phyloP scores from a whole-genome alignment of 2,797 vertebrate genomes.

The Todus mexicanus region DNA sequence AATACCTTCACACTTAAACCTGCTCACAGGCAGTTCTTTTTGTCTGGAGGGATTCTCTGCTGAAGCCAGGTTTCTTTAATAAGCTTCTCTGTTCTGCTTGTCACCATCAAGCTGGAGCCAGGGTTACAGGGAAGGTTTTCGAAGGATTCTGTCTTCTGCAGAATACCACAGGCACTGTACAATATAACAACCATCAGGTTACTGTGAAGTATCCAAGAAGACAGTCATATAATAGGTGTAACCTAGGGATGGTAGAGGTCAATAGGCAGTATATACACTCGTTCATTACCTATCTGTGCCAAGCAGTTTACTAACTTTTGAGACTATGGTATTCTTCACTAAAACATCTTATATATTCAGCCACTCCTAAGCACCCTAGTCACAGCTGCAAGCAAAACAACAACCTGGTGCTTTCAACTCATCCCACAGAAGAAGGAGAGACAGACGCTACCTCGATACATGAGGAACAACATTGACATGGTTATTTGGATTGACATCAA shows the following conservation, averaged over 20 bases:
- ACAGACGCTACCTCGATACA: neutral
- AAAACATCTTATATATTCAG: neutral
- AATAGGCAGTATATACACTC: neutral
- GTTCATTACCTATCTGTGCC: neutral
- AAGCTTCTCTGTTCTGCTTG: neutral
- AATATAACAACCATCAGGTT: neutral
- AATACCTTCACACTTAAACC: neutral
- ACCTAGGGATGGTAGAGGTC: neutral
- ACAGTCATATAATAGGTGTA: neutral
- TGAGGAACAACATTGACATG: accelerated
- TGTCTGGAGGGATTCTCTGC: neutral
- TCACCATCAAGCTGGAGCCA: neutral
- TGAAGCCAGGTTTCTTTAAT: neutral
- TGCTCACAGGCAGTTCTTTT: neutral
- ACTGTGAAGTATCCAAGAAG: neutral
- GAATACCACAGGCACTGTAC: neutral
- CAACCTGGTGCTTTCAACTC: neutral
- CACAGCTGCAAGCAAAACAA: neutral
- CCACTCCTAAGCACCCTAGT: neutral
- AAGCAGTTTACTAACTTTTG: neutral
- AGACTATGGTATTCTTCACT: neutral
- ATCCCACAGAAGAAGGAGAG: neutral
- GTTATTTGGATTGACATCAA: neutral
- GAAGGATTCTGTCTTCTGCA: neutral
- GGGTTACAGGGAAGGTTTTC: neutral